Conservation (phyloP, 2,888 invertebrate genomes). For the Xestia rhomboidea region DNA sequence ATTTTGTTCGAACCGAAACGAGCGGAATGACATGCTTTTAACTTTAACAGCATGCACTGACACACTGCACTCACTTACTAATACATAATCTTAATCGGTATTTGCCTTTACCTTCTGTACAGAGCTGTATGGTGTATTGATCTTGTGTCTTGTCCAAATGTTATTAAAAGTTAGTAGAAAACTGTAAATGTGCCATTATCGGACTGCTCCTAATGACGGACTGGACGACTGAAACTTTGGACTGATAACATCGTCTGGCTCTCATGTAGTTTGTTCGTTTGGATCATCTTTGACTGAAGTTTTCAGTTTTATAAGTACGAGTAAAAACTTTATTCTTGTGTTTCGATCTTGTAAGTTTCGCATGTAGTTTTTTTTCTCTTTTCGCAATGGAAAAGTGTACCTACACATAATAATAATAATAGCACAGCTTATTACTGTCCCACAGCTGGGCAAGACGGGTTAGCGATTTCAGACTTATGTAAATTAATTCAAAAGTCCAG, state of each 20-base stretch:
- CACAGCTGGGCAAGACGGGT: too few species aligned
- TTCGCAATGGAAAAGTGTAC: not conserved
- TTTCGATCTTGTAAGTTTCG: constrained; percentile 1
- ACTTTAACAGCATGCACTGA: not conserved
- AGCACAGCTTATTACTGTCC: too few species aligned
- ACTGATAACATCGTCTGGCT: constrained; percentile 36
- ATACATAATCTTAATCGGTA: not conserved
- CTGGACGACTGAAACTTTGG: constrained; percentile 36
- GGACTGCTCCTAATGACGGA: constrained; percentile 11
- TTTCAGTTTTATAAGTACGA: constrained; percentile 7
- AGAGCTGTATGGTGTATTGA: not conserved
- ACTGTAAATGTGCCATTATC: constrained; percentile 40
- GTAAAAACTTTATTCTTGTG: constrained; percentile 1
- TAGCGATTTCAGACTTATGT: too few species aligned
- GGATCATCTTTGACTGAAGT: constrained; percentile 30
- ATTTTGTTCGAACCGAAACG: not conserved
- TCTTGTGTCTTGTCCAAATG: constrained; percentile 20
- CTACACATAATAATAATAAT: not conserved
- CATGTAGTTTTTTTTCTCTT: not conserved
- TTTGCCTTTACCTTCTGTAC: constrained; percentile 25
- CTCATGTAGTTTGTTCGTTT: constrained; percentile 21
- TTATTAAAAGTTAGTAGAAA: constrained; percentile 51
- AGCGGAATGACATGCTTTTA: not conserved
- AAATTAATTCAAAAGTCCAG: too few species aligned
- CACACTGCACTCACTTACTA: not conserved